Conservation (phyloP, 2,888 invertebrate genomes). For the Erebia palarica region DNA sequence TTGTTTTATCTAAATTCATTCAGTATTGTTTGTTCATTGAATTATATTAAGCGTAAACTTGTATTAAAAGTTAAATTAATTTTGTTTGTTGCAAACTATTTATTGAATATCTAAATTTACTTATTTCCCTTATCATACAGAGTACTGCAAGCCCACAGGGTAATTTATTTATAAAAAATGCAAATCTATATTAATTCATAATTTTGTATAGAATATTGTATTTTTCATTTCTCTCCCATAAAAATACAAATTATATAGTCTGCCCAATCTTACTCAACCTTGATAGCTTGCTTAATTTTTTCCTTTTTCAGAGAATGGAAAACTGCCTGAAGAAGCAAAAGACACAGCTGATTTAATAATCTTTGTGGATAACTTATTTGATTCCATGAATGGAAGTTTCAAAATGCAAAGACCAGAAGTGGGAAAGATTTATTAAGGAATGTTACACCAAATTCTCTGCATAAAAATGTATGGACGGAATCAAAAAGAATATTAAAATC, state of each 20-base stretch:
- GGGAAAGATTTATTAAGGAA: background rate
- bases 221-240: background rate
- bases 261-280: background rate
- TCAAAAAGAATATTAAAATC: slow-evolving; percentile 1
- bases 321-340: slow-evolving; percentile 1
- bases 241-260: background rate
- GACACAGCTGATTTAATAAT: slow-evolving; percentile 31
- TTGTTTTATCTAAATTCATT: too few relatives aligned
- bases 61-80: too few relatives aligned
- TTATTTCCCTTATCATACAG: too few relatives aligned
- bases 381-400: slow-evolving; percentile 35
- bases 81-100: too few relatives aligned
- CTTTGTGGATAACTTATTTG: slow-evolving; percentile 38
- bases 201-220: background rate
- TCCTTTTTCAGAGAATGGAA: slow-evolving; percentile 9
- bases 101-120: too few relatives aligned
- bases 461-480: background rate
- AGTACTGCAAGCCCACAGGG: too few relatives aligned
- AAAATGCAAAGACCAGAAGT: background rate
- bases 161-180: too few relatives aligned
- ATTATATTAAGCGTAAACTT: too few relatives aligned
- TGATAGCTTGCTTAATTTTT: background rate
- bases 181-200: too few relatives aligned
- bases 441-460: slow-evolving; percentile 6
- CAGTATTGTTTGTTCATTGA: too few relatives aligned